A percentile compares a stretch with the other conserved stretches of the same genome.
Conservation (phyloP, 2,888 invertebrate genomes). For the Epistrophe eligans region DNA sequence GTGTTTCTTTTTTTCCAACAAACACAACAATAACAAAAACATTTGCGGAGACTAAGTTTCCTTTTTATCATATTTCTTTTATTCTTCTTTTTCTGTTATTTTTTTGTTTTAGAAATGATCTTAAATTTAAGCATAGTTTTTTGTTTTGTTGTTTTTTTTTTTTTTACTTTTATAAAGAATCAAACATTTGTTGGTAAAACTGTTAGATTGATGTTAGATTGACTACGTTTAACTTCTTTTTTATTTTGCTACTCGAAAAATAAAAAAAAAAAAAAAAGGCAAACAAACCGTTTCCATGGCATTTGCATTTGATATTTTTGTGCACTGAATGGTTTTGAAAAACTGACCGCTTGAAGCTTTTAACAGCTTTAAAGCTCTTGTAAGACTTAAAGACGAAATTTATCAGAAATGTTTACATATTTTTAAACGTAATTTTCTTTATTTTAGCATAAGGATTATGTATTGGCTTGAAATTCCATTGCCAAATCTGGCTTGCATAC, state of each 20-base stretch:
- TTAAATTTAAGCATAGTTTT: neutral
- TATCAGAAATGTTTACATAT: too few relatives aligned
- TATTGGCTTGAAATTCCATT: too few relatives aligned
- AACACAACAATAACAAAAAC: constrained; percentile 34
- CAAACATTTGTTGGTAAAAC: neutral
- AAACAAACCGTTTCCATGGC: neutral
- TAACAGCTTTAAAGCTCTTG: neutral
- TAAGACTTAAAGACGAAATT: too few relatives aligned
- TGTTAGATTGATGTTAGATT: neutral
- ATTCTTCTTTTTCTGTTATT: neutral
- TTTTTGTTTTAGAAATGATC: neutral
- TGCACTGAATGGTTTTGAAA: neutral
- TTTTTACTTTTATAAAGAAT: too few relatives aligned
- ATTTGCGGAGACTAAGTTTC: constrained; percentile 76
- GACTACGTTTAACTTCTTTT: neutral
- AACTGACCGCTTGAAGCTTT: neutral
- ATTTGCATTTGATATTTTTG: neutral
- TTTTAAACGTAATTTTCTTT: too few relatives aligned
- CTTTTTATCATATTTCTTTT: constrained; percentile 41
- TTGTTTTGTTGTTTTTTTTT: neutral
- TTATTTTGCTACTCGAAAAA: neutral
- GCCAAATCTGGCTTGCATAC: too few relatives aligned
- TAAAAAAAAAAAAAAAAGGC: neutral
- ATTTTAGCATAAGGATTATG: too few relatives aligned
- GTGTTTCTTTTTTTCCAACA: constrained; percentile 64